Percentiles rank a stretch among this genome's conserved stretches.
Conservation (phyloP, 2,888 invertebrate species). For the Lysandra bellargus region DNA sequence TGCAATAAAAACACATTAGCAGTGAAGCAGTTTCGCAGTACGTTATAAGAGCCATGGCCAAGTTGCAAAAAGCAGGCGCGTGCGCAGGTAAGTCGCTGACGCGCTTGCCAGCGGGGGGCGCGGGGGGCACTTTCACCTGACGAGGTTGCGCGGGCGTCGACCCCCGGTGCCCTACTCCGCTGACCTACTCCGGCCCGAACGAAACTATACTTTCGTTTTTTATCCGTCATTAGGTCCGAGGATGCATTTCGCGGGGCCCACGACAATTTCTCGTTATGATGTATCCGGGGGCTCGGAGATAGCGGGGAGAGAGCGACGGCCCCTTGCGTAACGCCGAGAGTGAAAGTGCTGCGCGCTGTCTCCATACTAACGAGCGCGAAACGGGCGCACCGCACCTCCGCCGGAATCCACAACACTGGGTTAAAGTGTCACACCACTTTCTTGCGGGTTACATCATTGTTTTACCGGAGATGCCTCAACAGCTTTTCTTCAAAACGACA, state of each 20-base stretch:
- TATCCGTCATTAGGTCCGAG: constrained; percentile 68
- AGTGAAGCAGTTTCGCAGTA: constrained; percentile 71
- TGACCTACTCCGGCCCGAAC: constrained; percentile 73
- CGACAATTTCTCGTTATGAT: constrained; percentile 52
- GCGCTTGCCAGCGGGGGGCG: constrained; percentile 55
- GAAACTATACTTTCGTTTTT: constrained; percentile 79
- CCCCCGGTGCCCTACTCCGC: constrained; percentile 77
- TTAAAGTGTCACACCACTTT: constrained; percentile 69
- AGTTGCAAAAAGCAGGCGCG: constrained; percentile 77
- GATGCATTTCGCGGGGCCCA: constrained; percentile 64
- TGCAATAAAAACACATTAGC: constrained; percentile 66
- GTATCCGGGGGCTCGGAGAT: constrained; percentile 51
- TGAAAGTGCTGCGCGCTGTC: constrained; percentile 75
- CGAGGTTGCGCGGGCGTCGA: constrained; percentile 80
- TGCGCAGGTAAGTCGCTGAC: constrained; percentile 66
- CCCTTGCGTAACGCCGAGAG: constrained; percentile 76
- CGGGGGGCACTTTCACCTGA: constrained; percentile 75
- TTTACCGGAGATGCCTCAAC: neutral
- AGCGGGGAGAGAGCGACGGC: constrained; percentile 50
- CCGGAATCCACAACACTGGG: constrained; percentile 63
- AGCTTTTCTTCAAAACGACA: neutral
- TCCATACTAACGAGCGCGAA: constrained; percentile 75
- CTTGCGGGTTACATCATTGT: constrained; percentile 58
- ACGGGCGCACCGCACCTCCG: constrained; percentile 61
- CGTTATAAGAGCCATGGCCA: constrained; percentile 79